phyloP scores from a whole-genome alignment of 2,113 vertebrate species.

The Nycticebus coucang region DNA sequence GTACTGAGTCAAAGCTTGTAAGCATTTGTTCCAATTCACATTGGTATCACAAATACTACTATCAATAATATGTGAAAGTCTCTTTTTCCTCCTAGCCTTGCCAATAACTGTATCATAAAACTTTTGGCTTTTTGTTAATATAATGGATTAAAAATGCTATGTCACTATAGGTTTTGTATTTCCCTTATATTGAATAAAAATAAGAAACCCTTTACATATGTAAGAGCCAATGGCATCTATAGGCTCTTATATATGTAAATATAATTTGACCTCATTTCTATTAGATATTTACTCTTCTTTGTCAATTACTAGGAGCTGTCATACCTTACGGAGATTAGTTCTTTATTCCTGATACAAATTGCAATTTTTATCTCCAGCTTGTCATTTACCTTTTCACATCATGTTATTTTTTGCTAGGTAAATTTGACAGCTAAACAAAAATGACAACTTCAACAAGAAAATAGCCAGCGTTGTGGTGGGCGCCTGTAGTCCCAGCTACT shows the following conservation, averaged over 20 bases:
- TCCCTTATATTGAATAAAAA: background rate
- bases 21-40: background rate
- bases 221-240: background rate
- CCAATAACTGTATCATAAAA: background rate
- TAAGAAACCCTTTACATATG: background rate
- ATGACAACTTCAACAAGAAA: too few species aligned
- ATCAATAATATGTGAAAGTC: background rate
- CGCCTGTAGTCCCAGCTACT: too few species aligned
- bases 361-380: background rate
- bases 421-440: background rate
- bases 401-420: background rate
- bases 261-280: background rate
- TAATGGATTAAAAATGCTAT: background rate
- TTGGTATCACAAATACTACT: background rate
- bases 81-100: background rate
- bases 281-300: background rate
- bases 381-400: background rate
- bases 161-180: background rate
- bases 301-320: background rate
- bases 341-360: slow-evolving; percentile 9
- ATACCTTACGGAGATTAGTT: background rate
- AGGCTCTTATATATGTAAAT: too few species aligned
- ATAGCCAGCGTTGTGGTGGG: too few species aligned
- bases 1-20: background rate
- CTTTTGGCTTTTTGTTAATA: background rate